phyloP scores from a whole-genome alignment of 1,140 invertebrate species.

The Drosophila parvula region DNA sequence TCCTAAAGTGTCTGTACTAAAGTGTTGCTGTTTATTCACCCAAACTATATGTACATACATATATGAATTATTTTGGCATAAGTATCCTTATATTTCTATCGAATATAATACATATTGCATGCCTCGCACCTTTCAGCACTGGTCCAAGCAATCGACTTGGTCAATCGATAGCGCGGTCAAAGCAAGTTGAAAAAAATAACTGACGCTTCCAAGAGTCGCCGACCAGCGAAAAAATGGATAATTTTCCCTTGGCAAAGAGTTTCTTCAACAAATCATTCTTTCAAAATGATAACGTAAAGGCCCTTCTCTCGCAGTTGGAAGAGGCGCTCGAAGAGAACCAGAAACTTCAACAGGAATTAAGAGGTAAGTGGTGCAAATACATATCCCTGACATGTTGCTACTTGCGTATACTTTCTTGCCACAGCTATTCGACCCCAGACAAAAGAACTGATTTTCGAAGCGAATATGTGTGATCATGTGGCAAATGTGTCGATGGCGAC shows the following conservation, averaged over 20 bases:
- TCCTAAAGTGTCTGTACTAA: too few species aligned
- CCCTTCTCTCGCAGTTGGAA: neutral
- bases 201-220: neutral
- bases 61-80: neutral
- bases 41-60: too few species aligned
- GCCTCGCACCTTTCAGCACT: neutral
- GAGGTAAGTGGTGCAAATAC: neutral
- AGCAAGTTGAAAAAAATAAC: neutral
- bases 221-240: conserved; percentile 4
- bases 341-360: neutral
- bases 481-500: neutral
- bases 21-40: too few species aligned
- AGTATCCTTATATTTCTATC: neutral
- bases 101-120: neutral
- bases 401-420: neutral
- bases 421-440: neutral
- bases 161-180: conserved; percentile 1
- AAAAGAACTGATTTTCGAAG: neutral
- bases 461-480: too few species aligned
- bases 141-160: neutral
- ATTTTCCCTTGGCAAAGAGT: neutral
- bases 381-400: neutral
- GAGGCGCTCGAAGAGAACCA: neutral
- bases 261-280: neutral
- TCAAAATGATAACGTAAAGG: neutral